These are phyloP conservation scores for Mactra quadrangularis DNA, from an alignment of 1,140 invertebrate genomes.

Conservation along the genomic window DNA sequence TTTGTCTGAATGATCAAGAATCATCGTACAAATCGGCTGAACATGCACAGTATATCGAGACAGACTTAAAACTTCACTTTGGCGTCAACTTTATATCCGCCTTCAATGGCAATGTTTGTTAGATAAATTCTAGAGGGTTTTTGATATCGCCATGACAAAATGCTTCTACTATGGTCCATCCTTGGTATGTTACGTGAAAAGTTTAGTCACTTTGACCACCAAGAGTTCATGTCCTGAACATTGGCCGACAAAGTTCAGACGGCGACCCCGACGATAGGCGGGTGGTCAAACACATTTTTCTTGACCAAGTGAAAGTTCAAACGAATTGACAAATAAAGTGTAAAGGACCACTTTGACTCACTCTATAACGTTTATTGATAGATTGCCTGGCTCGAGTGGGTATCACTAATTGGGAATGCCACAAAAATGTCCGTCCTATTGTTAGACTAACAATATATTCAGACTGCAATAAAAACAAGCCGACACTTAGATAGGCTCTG, in stretches of 20 bases:
- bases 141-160: too few relatives aligned
- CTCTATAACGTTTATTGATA: neutral
- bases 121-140: too few relatives aligned
- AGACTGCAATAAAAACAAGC: neutral
- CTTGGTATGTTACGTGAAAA: neutral
- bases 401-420: slow-evolving; percentile 30
- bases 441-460: slow-evolving; percentile 12
- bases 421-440: slow-evolving; percentile 44
- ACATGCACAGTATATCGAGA: too few relatives aligned
- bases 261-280: neutral
- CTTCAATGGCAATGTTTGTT: too few relatives aligned
- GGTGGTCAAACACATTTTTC: slow-evolving; percentile 6
- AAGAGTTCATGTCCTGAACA: neutral
- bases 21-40: too few relatives aligned
- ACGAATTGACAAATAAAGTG: neutral
- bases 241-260: slow-evolving; percentile 7
- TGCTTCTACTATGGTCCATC: too few relatives aligned
- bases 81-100: too few relatives aligned
- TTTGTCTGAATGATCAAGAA: too few relatives aligned
- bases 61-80: too few relatives aligned
- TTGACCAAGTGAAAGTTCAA: slow-evolving; percentile 18
- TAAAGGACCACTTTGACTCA: slow-evolving; percentile 16
- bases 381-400: slow-evolving; percentile 7
- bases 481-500: too few relatives aligned
- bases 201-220: slow-evolving; percentile 23